Evolutionary conservation across 2,888 invertebrate species (phyloP).

Genomic region (Drosophila paramelanica): DNA sequence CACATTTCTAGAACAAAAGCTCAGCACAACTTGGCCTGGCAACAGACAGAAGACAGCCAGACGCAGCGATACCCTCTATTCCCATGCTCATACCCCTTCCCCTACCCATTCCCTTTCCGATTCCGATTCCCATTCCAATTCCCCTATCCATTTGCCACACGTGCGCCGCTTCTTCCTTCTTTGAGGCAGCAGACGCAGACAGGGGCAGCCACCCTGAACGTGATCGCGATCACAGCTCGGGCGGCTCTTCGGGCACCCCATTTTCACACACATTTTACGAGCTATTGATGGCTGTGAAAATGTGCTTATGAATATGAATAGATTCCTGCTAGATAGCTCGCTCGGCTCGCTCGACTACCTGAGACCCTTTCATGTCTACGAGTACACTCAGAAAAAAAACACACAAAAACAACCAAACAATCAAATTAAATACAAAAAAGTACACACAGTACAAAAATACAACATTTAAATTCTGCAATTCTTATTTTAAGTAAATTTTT

Average conservation of each 20-base stretch:
- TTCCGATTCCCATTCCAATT: neutral
- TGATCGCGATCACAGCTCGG: constrained; percentile 18
- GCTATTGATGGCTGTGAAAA: constrained; percentile 78
- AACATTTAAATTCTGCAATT: too few species aligned
- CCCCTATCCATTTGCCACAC: constrained; percentile 38
- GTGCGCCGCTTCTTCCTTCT: constrained; percentile 36
- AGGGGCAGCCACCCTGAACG: constrained; percentile 66
- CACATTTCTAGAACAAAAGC: constrained; percentile 46
- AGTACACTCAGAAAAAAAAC: constrained; percentile 6
- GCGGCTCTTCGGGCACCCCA: constrained; percentile 50
- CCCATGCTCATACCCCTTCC: neutral
- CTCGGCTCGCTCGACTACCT: constrained; percentile 36
- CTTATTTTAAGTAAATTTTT: too few species aligned
- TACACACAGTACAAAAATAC: too few species aligned
- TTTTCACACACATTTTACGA: constrained; percentile 77
- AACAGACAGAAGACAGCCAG: constrained; percentile 30
- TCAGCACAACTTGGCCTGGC: constrained; percentile 36
- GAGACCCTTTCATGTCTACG: constrained; percentile 8
- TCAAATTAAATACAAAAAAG: too few species aligned
- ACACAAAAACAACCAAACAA: neutral
- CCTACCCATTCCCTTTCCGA: neutral
- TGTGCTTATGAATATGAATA: constrained; percentile 77
- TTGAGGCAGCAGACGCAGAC: constrained; percentile 5
- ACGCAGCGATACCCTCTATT: neutral
- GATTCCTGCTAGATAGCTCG: constrained; percentile 23